These are phyloP conservation scores for Miichthys miiuy DNA, from an alignment of 2,797 vertebrate species.

Conservation along the genomic window DNA sequence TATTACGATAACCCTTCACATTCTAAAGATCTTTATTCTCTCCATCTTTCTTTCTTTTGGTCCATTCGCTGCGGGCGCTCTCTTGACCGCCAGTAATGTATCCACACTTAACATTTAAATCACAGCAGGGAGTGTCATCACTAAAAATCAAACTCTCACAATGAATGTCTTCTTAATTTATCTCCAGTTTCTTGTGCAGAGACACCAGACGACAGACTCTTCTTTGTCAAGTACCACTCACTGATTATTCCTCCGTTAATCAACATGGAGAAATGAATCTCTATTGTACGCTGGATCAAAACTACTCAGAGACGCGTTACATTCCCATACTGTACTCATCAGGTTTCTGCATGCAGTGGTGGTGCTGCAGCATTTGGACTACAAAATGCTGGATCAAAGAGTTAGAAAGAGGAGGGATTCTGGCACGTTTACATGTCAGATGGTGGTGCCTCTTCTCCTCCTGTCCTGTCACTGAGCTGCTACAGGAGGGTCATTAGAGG, in stretches of 20 bases:
- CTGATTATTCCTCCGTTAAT: constrained; percentile 22
- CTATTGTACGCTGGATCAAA: not conserved
- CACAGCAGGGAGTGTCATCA: constrained; percentile 29
- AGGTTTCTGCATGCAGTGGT: not conserved
- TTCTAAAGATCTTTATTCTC: constrained; percentile 59
- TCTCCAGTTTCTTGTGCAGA: constrained; percentile 12
- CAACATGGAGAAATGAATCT: not conserved
- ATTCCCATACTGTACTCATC: constrained; percentile 1
- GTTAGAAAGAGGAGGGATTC: constrained; percentile 51
- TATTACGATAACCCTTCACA: constrained; percentile 59
- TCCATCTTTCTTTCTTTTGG: constrained; percentile 4
- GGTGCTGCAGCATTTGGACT: constrained; percentile 48
- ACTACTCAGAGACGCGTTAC: not conserved
- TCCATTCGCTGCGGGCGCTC: constrained; percentile 38
- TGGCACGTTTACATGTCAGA: constrained; percentile 73
- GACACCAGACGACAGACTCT: not conserved
- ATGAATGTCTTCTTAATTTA: constrained; percentile 49
- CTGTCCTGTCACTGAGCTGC: constrained; percentile 54
- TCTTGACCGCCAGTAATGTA: constrained; percentile 72
- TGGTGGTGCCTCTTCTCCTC: constrained; percentile 47
- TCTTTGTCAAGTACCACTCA: constrained; percentile 9
- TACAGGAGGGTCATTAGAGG: constrained; percentile 78
- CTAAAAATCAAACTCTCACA: constrained; percentile 41
- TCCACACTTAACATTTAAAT: constrained; percentile 65
- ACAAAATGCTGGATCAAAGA: constrained; percentile 80